Base-by-base conservation (phyloP, 2,888 invertebrate genomes). In the Hoplodrina ambigua region DNA sequence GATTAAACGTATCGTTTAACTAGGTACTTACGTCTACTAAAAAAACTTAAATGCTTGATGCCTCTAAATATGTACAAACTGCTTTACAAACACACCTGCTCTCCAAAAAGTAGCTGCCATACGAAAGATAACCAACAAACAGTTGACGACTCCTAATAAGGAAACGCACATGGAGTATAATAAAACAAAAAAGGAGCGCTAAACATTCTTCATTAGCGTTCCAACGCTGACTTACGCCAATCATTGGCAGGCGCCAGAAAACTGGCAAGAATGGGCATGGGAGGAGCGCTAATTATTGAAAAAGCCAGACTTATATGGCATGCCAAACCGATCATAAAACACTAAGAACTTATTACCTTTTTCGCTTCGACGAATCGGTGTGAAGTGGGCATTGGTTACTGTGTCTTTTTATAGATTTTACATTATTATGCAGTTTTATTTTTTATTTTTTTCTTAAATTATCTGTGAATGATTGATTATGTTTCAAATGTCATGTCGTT, bases 161-260 rank as follows among this genome's bases (percentile, higher is more conserved):
- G 86, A 79, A 58, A 62, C 65, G 67, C 68, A 78, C 71, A 81
- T 80, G 82, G 69, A 71, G 75, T 75, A 78, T 66, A 78, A 81
- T 74, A 81, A 83, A 75, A 88, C 89, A 86, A 87, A 91, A 88
- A 90, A 85, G 91, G 92, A 81, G 82, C 86, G 91, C 90, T 91
- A 93, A 87, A 80, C 79, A 90, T 85, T 85, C 80, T 84, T 89
- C 86, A 90, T 92, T 91, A 92, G 86, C 89, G 86, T 83, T 82
- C 79, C 68, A 65, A 71, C 72, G 71, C 77, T 72, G 69, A 58
- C 79, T 85, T 80, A 83, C 87, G 85, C 91, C 91, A 90, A 90
- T 90, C 87, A 85, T 82, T 75, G 84, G 66, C 68, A 72, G 76
- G 82, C 80, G 81, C 83, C 81, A 78, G 80, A 84, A 86, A 86